These are phyloP conservation scores for Caenorhabditis sp. DNA, from an alignment of 2,888 invertebrate genomes.

Conservation along the genomic window DNA sequence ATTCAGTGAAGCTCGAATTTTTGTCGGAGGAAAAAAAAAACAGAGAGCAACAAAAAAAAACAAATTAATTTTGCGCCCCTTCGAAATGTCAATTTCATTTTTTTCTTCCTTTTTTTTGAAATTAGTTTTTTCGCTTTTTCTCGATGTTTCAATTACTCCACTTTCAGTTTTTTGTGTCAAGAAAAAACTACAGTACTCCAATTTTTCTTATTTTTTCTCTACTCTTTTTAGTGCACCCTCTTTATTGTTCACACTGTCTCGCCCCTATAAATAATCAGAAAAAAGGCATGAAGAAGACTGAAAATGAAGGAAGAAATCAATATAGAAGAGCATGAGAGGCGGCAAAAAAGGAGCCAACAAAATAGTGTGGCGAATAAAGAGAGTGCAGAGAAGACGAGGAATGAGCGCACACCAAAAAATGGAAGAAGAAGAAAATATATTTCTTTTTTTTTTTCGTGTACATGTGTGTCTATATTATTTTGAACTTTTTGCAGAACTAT, in stretches of 20 bases:
- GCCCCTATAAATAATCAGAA: not conserved
- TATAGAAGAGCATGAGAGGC: constrained; percentile 1
- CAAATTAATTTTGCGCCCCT: not conserved
- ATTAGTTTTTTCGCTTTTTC: not conserved
- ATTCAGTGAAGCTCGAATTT: not conserved
- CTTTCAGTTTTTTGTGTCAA: too few relatives aligned
- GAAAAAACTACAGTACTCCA: not conserved
- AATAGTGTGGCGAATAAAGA: constrained; percentile 9
- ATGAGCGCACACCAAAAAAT: constrained; percentile 3
- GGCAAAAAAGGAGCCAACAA: constrained; percentile 7
- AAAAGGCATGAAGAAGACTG: not conserved
- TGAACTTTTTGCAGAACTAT: constrained; percentile 33
- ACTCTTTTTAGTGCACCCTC: constrained; percentile 4
- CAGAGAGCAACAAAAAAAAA: not conserved
- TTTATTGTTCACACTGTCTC: not conserved
- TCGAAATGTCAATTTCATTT: not conserved
- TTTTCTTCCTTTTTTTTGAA: not conserved
- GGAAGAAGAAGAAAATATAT: constrained; percentile 3
- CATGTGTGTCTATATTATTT: not conserved
- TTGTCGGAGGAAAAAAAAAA: not conserved
- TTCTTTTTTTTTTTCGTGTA: not conserved
- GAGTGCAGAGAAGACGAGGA: constrained; percentile 19
- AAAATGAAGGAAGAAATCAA: constrained; percentile 4
- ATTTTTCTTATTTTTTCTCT: not conserved
- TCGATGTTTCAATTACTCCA: too few relatives aligned